Conservation (phyloP, 2,797 vertebrate genomes). For the Tapirus indicus region DNA sequence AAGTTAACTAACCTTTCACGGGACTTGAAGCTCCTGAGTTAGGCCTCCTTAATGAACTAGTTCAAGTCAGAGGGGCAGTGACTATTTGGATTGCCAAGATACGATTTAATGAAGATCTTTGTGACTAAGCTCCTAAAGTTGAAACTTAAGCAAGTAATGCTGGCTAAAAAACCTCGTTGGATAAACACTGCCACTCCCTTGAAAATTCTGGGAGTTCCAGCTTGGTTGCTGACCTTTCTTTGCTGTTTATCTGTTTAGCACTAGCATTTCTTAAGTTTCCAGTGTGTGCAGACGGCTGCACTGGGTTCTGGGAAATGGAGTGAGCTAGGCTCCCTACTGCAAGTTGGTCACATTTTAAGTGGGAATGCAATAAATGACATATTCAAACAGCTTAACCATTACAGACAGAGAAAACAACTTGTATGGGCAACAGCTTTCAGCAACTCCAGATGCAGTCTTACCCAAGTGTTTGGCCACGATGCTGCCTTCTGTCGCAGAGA, state of each 20-base stretch:
- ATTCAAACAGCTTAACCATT: not conserved
- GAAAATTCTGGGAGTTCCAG: constrained; percentile 56
- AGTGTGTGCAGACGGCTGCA: not conserved
- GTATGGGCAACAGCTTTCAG: not conserved
- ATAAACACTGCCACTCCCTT: constrained; percentile 26
- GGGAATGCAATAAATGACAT: not conserved
- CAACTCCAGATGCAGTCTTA: not conserved
- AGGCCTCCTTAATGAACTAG: not conserved
- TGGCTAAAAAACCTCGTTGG: not conserved
- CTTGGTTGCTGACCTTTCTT: not conserved
- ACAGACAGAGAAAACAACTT: not conserved
- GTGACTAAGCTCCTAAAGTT: not conserved
- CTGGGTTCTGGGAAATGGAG: constrained; percentile 30
- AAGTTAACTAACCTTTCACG: not conserved
- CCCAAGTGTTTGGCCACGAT: not conserved
- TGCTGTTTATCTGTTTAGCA: constrained; percentile 9
- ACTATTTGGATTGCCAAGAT: not conserved
- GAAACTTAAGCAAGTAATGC: not conserved
- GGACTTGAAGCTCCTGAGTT: not conserved
- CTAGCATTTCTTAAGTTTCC: not conserved
- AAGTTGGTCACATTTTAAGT: not conserved
- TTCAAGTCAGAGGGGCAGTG: not conserved
- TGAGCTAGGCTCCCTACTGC: not conserved
- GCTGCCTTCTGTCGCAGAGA: not conserved
- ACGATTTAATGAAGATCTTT: not conserved